These are phyloP conservation scores for Parnassius mnemosyne DNA, from an alignment of 2,888 invertebrate species.

Conservation along the genomic window DNA sequence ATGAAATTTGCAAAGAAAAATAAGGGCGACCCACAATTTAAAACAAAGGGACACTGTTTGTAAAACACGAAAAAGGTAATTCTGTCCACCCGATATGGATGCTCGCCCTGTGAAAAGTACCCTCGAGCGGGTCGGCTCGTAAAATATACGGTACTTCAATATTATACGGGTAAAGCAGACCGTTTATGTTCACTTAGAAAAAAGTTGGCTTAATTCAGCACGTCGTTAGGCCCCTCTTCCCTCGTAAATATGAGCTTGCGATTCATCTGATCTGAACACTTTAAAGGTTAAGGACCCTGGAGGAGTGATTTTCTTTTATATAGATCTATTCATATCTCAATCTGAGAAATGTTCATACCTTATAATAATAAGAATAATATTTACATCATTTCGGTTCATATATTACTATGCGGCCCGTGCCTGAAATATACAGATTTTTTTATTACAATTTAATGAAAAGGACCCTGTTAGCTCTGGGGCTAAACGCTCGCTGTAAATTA, in stretches of 20 bases:
- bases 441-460: no score
- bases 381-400: no score
- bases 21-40: constrained; percentile 27
- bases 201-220: constrained; percentile 77
- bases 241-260: constrained; percentile 64
- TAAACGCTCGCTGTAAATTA: neutral
- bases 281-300: constrained; percentile 16
- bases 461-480: neutral
- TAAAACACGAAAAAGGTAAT: constrained; percentile 67
- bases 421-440: no score
- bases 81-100: constrained; percentile 67
- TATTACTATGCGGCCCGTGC: no score
- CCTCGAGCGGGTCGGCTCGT: constrained; percentile 70
- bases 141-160: constrained; percentile 77
- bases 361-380: no score
- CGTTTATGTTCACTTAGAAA: constrained; percentile 77
- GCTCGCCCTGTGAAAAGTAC: constrained; percentile 57
- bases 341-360: neutral
- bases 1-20: constrained; percentile 24
- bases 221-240: constrained; percentile 49
- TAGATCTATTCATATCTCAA: neutral
- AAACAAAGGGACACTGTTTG: constrained; percentile 44
- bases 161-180: constrained; percentile 64
- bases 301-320: constrained; percentile 8
- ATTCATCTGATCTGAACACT: constrained; percentile 67